These are phyloP conservation scores for Numida meleagris DNA, from an alignment of 2,113 vertebrate species.

Conservation along the genomic window DNA sequence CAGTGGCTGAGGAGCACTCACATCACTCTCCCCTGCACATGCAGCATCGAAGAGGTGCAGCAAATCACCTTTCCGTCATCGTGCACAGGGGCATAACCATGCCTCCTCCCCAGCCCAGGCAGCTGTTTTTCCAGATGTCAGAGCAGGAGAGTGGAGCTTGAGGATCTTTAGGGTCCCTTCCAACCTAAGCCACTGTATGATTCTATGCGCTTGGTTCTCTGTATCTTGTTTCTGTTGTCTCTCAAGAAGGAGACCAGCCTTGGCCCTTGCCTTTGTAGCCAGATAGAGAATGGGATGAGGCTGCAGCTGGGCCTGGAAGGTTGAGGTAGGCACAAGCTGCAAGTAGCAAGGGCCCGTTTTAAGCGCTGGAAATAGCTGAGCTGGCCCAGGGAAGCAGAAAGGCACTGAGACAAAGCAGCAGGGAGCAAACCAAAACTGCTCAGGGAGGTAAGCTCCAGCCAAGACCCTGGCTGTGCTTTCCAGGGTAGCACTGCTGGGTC, in stretches of 20 bases:
- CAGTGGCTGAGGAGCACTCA: not conserved
- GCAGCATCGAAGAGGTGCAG: not conserved
- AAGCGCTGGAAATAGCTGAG: not conserved
- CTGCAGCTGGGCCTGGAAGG: not conserved
- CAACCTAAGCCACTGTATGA: too few relatives aligned
- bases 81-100: not conserved
- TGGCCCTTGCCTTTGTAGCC: not conserved
- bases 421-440: not conserved
- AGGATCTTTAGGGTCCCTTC: too few relatives aligned
- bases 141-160: too few relatives aligned
- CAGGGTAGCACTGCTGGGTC: not conserved
- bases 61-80: not conserved
- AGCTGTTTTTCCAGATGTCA: not conserved
- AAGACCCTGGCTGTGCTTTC: not conserved
- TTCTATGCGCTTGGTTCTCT: not conserved
- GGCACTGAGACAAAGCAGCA: not conserved
- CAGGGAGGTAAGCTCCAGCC: not conserved
- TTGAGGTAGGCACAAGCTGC: not conserved
- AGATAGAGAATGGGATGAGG: not conserved
- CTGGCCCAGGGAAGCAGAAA: not conserved
- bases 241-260: not conserved
- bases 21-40: not conserved
- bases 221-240: not conserved
- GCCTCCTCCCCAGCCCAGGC: not conserved
- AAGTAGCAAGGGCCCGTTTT: not conserved